Evolutionary conservation across 2,797 vertebrate species (phyloP), one percentile per base, ranked within the genome.

Genomic region (Chelidonichthys spinosus): DNA sequence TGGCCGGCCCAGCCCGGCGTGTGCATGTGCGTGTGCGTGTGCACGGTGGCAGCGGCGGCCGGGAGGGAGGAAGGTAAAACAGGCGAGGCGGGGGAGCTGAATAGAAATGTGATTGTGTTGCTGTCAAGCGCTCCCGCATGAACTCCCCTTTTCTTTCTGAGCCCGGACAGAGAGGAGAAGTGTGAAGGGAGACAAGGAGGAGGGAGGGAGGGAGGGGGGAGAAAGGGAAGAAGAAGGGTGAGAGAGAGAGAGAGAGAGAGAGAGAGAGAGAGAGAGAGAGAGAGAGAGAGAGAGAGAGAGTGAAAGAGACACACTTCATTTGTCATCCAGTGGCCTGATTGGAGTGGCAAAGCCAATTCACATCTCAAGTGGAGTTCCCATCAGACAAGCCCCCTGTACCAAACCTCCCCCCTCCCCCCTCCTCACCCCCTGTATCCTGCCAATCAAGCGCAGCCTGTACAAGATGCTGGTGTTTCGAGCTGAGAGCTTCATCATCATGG

Each of bases 281-380:
- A 93, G 95, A 91, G 94, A 63, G 69, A 33, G 95, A 94, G 96
- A 93, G 95, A 95, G 76, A 67, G 75, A 32, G 83, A 75, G 84
- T 76, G 79, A 87, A 81, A 86, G 89, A 89, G 85, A 96, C 96
- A 96, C 96, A 97, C 97, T 98, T 98, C 97, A 98, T 98, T 98
- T 98, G 97, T 97, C 96, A 97, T 98, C 96, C 96, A 98, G 96
- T 95, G 97, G 97, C 96, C 97, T 99, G 98, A 99, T 99, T 99
- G 97, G 97, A 99, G 97, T 99, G 97, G 87, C 87, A 85, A 89
- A 92, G 91, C 88, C 90, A 89, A 91, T 92, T 92, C 91, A 92
- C 89, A 90, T 91, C 88, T 92, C 77, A 83, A 92, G 90, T 97
- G 98, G 97, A 96, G 86, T 90, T 89, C 90, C 90, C 89, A 91